Percentiles rank a stretch among this genome's conserved stretches.
phyloP scores from a whole-genome alignment of 2,888 invertebrate species.

The Tipula lateralis region DNA sequence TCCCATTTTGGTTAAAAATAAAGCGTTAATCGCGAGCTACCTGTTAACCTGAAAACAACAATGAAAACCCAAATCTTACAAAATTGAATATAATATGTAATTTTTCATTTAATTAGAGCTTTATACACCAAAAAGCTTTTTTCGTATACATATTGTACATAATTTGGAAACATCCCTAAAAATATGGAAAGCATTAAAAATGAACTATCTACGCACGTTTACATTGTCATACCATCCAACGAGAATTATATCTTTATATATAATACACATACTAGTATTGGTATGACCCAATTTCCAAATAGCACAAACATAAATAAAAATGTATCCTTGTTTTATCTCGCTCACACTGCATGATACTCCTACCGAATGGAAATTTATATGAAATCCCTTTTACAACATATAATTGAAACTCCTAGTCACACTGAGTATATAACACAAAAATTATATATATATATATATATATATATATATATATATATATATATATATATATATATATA shows the following conservation, averaged over 20 bases:
- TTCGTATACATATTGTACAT: too few relatives aligned
- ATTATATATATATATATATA: background rate
- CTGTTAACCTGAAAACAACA: too few relatives aligned
- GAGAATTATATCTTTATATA: background rate
- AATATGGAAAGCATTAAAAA: too few relatives aligned
- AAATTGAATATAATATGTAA: too few relatives aligned
- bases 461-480: background rate
- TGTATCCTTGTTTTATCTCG: background rate
- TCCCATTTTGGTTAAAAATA: too few relatives aligned
- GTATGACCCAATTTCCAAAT: background rate
- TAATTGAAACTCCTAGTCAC: background rate
- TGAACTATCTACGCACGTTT: background rate
- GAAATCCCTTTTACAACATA: background rate
- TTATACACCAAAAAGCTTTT: too few relatives aligned
- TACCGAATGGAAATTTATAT: background rate
- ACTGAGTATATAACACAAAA: too few relatives aligned
- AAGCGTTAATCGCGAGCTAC: too few relatives aligned
- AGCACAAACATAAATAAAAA: background rate
- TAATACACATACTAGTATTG: background rate
- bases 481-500: background rate
- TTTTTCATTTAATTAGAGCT: too few relatives aligned
- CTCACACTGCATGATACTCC: background rate
- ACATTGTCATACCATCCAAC: background rate
- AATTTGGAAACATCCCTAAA: too few relatives aligned
- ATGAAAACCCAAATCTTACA: too few relatives aligned